These are phyloP conservation scores for Cyclura pinguis DNA, from an alignment of 2,797 vertebrate genomes.

Conservation along the genomic window DNA sequence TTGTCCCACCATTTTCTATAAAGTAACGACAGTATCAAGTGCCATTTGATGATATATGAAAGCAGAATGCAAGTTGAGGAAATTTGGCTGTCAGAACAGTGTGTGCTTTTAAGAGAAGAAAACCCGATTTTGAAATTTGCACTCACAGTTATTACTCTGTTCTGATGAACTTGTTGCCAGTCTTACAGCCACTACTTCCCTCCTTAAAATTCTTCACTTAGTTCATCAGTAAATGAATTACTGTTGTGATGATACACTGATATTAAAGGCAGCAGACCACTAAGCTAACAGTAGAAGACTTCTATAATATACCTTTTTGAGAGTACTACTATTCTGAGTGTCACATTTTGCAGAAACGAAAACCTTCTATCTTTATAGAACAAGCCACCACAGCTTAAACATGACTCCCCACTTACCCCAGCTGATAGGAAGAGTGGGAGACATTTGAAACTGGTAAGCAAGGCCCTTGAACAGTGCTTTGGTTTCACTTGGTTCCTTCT, in stretches of 20 bases:
- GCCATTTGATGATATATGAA: neutral
- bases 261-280: neutral
- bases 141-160: neutral
- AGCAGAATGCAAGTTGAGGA: neutral
- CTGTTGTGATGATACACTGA: neutral
- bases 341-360: neutral
- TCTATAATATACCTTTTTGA: neutral
- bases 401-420: neutral
- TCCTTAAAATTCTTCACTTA: neutral
- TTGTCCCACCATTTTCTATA: neutral
- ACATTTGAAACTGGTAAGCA: neutral
- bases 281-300: neutral
- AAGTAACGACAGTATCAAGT: neutral
- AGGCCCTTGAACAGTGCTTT: neutral
- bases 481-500: neutral
- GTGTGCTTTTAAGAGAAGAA: neutral
- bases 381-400: neutral
- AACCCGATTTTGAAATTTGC: slow-evolving; percentile 4
- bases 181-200: neutral
- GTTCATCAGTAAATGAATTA: neutral
- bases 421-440: neutral
- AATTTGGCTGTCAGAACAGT: neutral
- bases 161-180: neutral
- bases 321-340: neutral
- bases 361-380: neutral